Base-by-base conservation (phyloP, 2,113 vertebrate genomes). In the Campylorhamphus procurvoides region DNA sequence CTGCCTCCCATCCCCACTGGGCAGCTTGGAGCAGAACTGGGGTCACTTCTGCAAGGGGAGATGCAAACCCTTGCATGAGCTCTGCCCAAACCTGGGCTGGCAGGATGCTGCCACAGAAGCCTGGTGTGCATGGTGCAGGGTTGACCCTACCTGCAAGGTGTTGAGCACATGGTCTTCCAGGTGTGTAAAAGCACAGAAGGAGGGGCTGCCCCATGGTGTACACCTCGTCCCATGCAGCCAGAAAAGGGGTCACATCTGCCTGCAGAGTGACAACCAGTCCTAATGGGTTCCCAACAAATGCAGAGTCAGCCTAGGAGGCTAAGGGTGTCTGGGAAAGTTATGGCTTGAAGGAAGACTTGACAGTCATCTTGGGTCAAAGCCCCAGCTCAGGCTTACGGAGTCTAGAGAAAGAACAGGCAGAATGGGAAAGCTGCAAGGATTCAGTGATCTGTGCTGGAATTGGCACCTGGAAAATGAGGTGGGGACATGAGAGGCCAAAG, bases 51-150 rank as follows among this genome's bases (percentile, higher is more conserved):
- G 42, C 23, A 4, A 69, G 46, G 33, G 52, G 15, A 92, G 31
- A 46, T 77, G 50, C 72, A 92, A 73, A 49, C 5, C 35, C 11
- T 12, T 25, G 46, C 1, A 6, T 69, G 69, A 58, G 50, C 7
- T 35, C 28, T 86, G 72, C 31, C n/a, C 44, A 1, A 1, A 6
- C 50, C 47, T 17, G 55, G 80, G 40, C 37, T 73, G 67, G 12
- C 71, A 77, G 72, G 55, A 67, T 33, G 69, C 68, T 69, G 46
- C 50, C 12, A 9, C 22, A 59, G 89, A 68, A 71, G 31, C 15
- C 42, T 0, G 0, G 6, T 40, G 44, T 15, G 31, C 3, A 1
- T 0, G 1, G 37, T 9, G 25, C 20, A 86, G 62, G 59, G 31
- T 1, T 85, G 40, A 76, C 20, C 24, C 9, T 53, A 86, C 3